phyloP scores from a whole-genome alignment of 2,888 invertebrate genomes.

The Nemoura dubitans region DNA sequence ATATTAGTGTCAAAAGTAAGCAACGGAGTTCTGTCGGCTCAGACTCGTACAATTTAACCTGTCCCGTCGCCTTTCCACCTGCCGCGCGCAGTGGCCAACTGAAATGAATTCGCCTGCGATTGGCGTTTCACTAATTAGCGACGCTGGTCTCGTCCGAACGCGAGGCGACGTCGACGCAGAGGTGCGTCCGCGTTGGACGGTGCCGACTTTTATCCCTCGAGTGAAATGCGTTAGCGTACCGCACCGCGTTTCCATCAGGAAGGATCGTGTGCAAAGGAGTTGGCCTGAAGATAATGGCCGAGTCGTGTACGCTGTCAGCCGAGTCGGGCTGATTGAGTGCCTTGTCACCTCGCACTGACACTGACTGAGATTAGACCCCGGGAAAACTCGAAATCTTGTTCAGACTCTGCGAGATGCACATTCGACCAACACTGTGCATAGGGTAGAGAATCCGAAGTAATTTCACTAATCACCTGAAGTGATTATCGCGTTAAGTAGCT shows the following conservation, averaged over 20 bases:
- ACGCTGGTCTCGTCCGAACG: no score
- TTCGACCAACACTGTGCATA: neutral
- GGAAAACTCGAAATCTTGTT: slow-evolving; percentile 33
- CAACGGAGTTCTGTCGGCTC: no score
- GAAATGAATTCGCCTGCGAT: no score
- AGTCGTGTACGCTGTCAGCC: slow-evolving; percentile 43
- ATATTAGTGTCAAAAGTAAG: no score
- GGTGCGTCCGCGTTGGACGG: neutral
- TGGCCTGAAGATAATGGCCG: slow-evolving; percentile 34
- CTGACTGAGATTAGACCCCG: slow-evolving; percentile 29
- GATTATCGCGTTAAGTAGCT: slow-evolving; percentile 15
- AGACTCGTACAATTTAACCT: no score
- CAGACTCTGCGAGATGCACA: neutral
- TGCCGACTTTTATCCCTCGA: neutral
- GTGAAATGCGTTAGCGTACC: neutral
- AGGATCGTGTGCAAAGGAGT: slow-evolving; percentile 14
- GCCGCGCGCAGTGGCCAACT: no score
- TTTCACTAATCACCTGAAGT: slow-evolving; percentile 16
- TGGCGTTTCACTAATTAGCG: no score
- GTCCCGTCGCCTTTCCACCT: no score
- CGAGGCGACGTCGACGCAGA: neutral
- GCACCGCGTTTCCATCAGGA: slow-evolving; percentile 14
- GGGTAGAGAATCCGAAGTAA: neutral
- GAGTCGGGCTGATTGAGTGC: slow-evolving; percentile 9
- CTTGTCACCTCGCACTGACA: slow-evolving; percentile 44